Base-by-base conservation (phyloP, 2,113 vertebrate species). In the Ictidomys tridecemlineatus region DNA sequence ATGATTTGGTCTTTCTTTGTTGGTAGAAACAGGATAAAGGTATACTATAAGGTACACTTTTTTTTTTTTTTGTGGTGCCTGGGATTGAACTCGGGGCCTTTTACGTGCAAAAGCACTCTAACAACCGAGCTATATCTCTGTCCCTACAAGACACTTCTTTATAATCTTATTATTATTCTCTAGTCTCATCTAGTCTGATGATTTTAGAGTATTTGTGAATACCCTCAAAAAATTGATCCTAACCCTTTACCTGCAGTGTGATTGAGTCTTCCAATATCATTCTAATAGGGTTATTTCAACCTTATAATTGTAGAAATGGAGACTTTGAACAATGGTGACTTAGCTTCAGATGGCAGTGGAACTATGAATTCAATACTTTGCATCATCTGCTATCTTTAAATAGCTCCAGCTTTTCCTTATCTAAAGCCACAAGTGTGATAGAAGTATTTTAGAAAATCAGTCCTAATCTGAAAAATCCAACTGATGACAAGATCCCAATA, bases 371-470 rank as follows among this genome's bases (percentile, higher is more conserved):
- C 76, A 92, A 91, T 67, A 53, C 20, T 88, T 76, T 56, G 37
- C 13, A 53, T 80, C 3, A 17, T 82, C 7, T 78, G 34, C 45
- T 76, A 4, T 93, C 2, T 69, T 24, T 51, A 51, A 89, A 20
- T 0, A 32, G 65, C 3, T 22, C 26, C 16, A 84, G 5, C 37
- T 94, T 85, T 89, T 30, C 94, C n/a, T 90, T 22, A 89, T 95
- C 51, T 86, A 70, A 69, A 34, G 48, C 45, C 61, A 83, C 58
- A 91, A 91, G 13, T 48, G 9, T 88, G 30, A 69, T 39, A 88
- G 83, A 95, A 80, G 78, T 28, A 72, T 83, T 95, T 93, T 26
- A 88, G 87, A 69, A 85, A 88, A 82, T 92, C 82, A 63, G 10
- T 39, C 69, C 11, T 92, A 16, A 53, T 61, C 11, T 63, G 8